These are phyloP conservation scores for Pseudoatta argentina DNA, from an alignment of 1,140 invertebrate genomes.

Conservation along the genomic window DNA sequence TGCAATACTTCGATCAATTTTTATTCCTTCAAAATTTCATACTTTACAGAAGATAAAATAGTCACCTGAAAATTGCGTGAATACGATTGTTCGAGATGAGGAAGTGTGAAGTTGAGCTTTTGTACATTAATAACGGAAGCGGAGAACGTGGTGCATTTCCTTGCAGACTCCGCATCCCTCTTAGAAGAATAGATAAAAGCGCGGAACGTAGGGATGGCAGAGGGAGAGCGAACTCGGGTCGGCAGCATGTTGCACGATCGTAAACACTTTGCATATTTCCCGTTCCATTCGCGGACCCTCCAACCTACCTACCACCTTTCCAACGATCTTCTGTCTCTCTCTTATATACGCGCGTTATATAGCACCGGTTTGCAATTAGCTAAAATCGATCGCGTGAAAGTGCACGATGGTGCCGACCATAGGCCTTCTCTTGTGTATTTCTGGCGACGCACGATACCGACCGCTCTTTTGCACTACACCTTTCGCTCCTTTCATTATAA, in stretches of 20 bases:
- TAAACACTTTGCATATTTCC: constrained; percentile 84
- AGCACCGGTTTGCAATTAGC: constrained; percentile 83
- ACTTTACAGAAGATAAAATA: background rate
- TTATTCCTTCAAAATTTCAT: constrained; percentile 70
- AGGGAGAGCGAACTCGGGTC: constrained; percentile 66
- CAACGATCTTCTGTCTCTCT: constrained; percentile 52
- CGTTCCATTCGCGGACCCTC: constrained; percentile 74
- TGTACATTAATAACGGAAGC: constrained; percentile 53
- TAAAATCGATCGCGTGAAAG: constrained; percentile 83
- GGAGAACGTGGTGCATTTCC: constrained; percentile 61
- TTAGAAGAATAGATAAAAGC: constrained; percentile 36
- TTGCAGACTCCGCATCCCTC: constrained; percentile 57
- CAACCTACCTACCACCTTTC: constrained; percentile 67
- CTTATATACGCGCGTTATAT: constrained; percentile 59
- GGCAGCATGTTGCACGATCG: constrained; percentile 84
- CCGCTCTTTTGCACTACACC: constrained; percentile 44
- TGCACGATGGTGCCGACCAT: constrained; percentile 72
- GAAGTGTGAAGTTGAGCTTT: constrained; percentile 66
- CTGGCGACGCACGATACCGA: constrained; percentile 59
- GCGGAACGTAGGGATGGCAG: background rate
- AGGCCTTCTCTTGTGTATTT: constrained; percentile 52
- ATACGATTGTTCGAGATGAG: background rate
- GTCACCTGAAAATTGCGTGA: constrained; percentile 53
- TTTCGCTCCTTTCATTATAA: constrained; percentile 37
- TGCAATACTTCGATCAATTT: constrained; percentile 50